Base-by-base conservation (phyloP, 2,113 vertebrate species). In the Muntiacus reevesi region DNA sequence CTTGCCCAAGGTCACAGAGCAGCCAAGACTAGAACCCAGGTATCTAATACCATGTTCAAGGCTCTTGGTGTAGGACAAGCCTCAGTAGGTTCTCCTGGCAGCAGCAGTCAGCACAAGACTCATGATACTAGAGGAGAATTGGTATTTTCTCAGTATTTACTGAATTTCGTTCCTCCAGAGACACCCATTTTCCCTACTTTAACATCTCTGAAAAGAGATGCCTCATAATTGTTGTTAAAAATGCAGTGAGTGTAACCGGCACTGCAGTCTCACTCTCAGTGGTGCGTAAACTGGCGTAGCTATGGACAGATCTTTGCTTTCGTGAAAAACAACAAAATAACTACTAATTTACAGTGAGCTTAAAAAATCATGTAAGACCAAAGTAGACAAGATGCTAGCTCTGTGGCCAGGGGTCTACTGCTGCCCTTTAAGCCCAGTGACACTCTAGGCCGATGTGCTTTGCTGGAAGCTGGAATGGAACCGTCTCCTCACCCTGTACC, bases 401-500 rank as follows among this genome's bases (percentile, higher is more conserved):
- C 81, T 21, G 27, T 47, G 62, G 78, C 86, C 19, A 87, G 71
- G 54, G 12, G 54, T 33, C 52, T 40, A 28, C 0, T 19, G 45
- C 28, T 6, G 28, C 57, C 62, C 30, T 16, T 8, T 7, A 7
- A 16, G 54, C 13, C 50, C 40, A 11, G 28, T 1, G 7, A 52
- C 0, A 27, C 50, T 25, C 50, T 7, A 30, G 2, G 33, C 25
- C 12, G 7, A 14, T 0, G 6, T 16, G 47, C 25, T 87, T 4
- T 43, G 74, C 64, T 45, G 16, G 54, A 5, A 30, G 64, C 19
- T 3, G 9, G 40, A 13, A n/a, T 2, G 55, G 25, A 60, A 14
- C 79, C 76, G 5, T 62, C 60, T 92, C 94, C 99, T 98, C 98
- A 99, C 99, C 99, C 99, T 99, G 99, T 99, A 99, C 99, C 99